phyloP scores from a whole-genome alignment of 2,888 invertebrate genomes.

The Mayetiola destructor region DNA sequence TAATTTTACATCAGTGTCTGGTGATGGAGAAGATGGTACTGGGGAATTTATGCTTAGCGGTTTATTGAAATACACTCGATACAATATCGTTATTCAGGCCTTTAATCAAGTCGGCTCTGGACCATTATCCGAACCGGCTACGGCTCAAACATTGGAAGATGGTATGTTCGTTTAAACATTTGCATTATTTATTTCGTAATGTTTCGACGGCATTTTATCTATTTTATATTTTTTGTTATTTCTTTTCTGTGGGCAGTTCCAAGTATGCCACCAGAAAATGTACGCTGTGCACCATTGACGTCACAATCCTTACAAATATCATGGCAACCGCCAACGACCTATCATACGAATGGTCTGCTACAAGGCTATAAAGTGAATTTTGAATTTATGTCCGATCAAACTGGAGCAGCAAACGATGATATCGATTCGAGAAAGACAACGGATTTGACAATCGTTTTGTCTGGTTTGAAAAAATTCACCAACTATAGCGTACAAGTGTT shows the following conservation, averaged over 20 bases:
- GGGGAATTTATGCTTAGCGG: constrained; percentile 49
- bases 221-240: constrained; percentile 7
- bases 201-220: neutral
- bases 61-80: constrained; percentile 49
- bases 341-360: constrained; percentile 58
- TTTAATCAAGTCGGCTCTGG: constrained; percentile 62
- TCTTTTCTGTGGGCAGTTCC: constrained; percentile 43
- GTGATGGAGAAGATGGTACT: constrained; percentile 52
- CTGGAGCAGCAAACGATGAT: constrained; percentile 37
- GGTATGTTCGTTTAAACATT: constrained; percentile 35
- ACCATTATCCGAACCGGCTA: constrained; percentile 50
- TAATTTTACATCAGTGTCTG: constrained; percentile 53
- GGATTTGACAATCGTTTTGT: constrained; percentile 52
- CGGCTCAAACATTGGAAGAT: constrained; percentile 58
- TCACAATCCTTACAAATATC: constrained; percentile 64
- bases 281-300: constrained; percentile 57
- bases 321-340: constrained; percentile 63
- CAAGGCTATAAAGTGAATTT: constrained; percentile 60
- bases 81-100: constrained; percentile 55
- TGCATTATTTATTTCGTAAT: neutral
- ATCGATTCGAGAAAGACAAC: constrained; percentile 50
- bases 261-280: constrained; percentile 61
- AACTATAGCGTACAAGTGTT: constrained; percentile 70
- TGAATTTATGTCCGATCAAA: constrained; percentile 47
- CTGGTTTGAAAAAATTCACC: constrained; percentile 56